These are phyloP conservation scores for Merodon equestris DNA, from an alignment of 2,888 invertebrate species.

Conservation along the genomic window DNA sequence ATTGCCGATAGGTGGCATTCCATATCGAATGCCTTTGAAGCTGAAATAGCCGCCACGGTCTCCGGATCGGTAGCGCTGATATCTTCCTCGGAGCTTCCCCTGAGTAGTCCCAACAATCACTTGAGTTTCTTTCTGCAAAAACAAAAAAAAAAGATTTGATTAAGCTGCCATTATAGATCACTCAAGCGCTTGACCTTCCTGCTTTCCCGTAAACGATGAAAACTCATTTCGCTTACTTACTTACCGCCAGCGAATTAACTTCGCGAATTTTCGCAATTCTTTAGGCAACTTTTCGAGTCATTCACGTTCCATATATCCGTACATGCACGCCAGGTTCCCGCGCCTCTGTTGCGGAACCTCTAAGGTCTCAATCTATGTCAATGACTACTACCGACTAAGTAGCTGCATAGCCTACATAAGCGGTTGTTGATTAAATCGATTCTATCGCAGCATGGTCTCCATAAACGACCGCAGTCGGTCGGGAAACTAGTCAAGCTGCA, in stretches of 20 bases:
- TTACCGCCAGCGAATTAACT: background rate
- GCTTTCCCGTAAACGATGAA: background rate
- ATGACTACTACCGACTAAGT: constrained; percentile 27
- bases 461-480: constrained; percentile 3
- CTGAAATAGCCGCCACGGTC: constrained; percentile 77
- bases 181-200: too few relatives aligned
- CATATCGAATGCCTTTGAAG: constrained; percentile 78
- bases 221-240: background rate
- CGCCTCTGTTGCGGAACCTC: background rate
- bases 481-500: constrained; percentile 52
- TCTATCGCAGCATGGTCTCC: background rate
- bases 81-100: constrained; percentile 77
- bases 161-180: too few relatives aligned
- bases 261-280: background rate
- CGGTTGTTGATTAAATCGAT: background rate
- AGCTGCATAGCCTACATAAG: background rate
- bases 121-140: constrained; percentile 75
- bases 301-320: constrained; percentile 19
- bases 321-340: too few relatives aligned
- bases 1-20: constrained; percentile 75
- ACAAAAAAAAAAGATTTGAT: too few relatives aligned
- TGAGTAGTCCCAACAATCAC: constrained; percentile 75
- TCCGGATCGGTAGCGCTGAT: constrained; percentile 77
- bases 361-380: constrained; percentile 53
- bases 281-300: constrained; percentile 2